A percentile compares a stretch with the other conserved stretches of the same genome.
Conservation (phyloP, 2,113 vertebrate genomes). For the Lasiurus cinereus region DNA sequence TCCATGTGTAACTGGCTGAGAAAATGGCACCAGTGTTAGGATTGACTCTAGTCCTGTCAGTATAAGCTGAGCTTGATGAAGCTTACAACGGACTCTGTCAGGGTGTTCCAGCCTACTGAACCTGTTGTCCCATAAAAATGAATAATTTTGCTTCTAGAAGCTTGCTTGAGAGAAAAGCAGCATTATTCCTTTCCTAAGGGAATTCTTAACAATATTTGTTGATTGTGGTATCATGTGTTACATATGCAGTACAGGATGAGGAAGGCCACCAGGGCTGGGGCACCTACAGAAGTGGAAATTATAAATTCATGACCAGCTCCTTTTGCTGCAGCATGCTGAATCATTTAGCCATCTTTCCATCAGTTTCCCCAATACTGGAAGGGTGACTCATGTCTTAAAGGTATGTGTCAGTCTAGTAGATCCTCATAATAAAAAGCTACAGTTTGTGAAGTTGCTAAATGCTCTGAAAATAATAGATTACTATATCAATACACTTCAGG, state of each 20-base stretch:
- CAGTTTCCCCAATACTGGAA: conserved; percentile 77
- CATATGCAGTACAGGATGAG: neutral
- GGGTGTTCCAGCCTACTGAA: neutral
- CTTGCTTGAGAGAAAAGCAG: neutral
- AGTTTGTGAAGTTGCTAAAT: neutral
- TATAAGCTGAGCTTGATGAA: neutral
- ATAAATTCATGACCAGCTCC: conserved; percentile 70
- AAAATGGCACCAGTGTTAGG: conserved; percentile 26
- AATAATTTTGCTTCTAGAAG: conserved; percentile 54
- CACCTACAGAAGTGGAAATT: conserved; percentile 52
- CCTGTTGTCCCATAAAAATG: conserved; percentile 8
- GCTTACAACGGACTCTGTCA: neutral
- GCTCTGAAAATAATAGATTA: neutral
- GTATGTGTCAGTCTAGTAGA: conserved; percentile 56
- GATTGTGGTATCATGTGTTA: neutral
- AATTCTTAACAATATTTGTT: conserved; percentile 42
- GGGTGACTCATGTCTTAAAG: conserved; percentile 68
- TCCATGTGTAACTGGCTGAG: neutral
- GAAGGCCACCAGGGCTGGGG: conserved; percentile 5
- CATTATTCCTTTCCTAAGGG: neutral
- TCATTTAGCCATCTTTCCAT: conserved; percentile 77
- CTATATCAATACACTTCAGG: neutral
- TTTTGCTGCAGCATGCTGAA: conserved; percentile 79
- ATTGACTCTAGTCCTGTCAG: neutral
- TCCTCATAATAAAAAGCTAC: neutral